phyloP scores from a whole-genome alignment of 2,797 vertebrate species.

The Brachyalestes nurse region DNA sequence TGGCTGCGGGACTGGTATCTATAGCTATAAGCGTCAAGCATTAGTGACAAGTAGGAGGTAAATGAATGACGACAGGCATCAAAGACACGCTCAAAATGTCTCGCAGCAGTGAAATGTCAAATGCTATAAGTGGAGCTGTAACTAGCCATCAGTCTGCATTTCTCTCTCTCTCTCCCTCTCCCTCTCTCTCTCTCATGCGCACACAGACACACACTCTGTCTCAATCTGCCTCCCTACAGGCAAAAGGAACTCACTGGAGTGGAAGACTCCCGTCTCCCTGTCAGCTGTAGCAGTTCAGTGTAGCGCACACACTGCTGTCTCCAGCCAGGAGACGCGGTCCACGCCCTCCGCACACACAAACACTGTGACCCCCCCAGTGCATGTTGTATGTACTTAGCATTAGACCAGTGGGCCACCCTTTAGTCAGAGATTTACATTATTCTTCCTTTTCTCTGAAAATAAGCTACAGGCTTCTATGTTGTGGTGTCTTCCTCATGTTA shows the following conservation, averaged over 20 bases:
- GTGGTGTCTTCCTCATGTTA: too few species aligned
- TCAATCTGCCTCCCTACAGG: conserved; percentile 20
- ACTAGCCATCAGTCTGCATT: neutral
- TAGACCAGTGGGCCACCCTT: neutral
- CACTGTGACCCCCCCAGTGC: neutral
- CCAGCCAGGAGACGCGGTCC: neutral
- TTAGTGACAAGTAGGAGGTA: neutral
- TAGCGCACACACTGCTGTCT: conserved; percentile 10
- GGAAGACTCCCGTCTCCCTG: conserved; percentile 9
- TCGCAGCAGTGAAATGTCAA: conserved; percentile 16
- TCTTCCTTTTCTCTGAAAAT: too few species aligned
- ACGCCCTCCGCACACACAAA: conserved; percentile 8
- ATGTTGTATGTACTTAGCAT: neutral
- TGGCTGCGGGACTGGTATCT: neutral
- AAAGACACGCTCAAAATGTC: conserved; percentile 27
- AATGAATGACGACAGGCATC: neutral
- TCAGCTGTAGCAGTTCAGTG: conserved; percentile 7
- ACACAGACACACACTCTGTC: neutral
- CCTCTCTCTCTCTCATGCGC: neutral
- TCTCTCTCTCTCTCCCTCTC: conserved; percentile 6
- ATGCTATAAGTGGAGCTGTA: neutral
- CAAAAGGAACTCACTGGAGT: conserved; percentile 20
- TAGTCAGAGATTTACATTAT: neutral
- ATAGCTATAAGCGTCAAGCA: neutral
- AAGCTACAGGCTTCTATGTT: too few species aligned